Evolutionary conservation across 2,888 invertebrate genomes (phyloP).

Genomic region (Fabriciana adippe): DNA sequence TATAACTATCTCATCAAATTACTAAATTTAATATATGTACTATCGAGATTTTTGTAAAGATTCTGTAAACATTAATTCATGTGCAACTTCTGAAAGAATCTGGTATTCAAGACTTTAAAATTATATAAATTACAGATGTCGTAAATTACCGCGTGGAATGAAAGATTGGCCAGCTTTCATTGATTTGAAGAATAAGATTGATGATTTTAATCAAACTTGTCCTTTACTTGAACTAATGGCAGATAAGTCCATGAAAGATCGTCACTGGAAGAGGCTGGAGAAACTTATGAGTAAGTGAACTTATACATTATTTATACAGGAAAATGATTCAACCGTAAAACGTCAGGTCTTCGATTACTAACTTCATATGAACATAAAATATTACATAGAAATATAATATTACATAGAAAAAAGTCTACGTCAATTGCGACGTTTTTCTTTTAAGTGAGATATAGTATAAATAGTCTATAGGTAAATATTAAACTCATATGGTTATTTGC

Average conservation of each 20-base stretch:
- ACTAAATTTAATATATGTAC: no score
- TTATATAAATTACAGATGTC: constrained; percentile 81
- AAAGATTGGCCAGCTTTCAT: constrained; percentile 94
- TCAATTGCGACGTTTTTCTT: no score
- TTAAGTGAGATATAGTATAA: no score
- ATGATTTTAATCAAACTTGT: constrained; percentile 94
- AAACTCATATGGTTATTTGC: no score
- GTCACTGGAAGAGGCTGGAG: constrained; percentile 87
- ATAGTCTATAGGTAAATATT: no score
- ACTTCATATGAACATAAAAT: no score
- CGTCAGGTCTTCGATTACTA: background rate
- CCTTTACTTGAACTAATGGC: constrained; percentile 94
- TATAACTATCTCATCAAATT: no score
- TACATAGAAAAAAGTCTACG: no score
- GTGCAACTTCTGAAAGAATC: no score
- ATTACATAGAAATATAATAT: no score
- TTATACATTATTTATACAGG: background rate
- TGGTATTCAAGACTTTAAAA: background rate
- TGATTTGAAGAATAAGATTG: constrained; percentile 93
- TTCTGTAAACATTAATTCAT: no score
- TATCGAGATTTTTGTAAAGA: no score
- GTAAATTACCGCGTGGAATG: constrained; percentile 91
- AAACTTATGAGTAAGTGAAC: constrained; percentile 63
- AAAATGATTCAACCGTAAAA: background rate
- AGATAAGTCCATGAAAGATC: constrained; percentile 91